phyloP scores from a whole-genome alignment of 2,113 vertebrate genomes.

The Tragelaphus buxtoni region DNA sequence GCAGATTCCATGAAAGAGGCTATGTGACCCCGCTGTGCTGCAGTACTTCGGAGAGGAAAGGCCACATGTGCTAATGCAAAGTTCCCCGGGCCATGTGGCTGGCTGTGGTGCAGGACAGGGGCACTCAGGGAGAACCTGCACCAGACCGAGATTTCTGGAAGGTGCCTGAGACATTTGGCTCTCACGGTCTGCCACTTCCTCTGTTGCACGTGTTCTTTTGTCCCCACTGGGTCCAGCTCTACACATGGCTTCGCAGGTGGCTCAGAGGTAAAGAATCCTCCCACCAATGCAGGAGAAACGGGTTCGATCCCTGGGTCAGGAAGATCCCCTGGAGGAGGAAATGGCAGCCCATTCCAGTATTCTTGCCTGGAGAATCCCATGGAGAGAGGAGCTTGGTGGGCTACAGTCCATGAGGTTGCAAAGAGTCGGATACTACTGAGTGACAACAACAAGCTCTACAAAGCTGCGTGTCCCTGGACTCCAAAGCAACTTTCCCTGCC shows the following conservation, averaged over 20 bases:
- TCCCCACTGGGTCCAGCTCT: neutral
- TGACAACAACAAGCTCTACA: neutral
- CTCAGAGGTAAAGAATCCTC: neutral
- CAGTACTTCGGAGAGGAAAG: neutral
- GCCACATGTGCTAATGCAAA: neutral
- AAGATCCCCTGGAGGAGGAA: neutral
- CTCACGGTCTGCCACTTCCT: neutral
- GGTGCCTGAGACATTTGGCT: neutral
- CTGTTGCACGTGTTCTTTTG: slow-evolving; percentile 4
- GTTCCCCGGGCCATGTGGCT: neutral
- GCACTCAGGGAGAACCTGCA: neutral
- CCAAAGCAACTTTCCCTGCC: neutral
- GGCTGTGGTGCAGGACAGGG: neutral
- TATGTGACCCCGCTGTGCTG: neutral
- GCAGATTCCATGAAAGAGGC: neutral
- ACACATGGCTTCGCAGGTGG: neutral
- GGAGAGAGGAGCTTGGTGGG: neutral
- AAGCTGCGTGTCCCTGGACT: neutral
- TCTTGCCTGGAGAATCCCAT: neutral
- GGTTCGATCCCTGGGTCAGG: neutral
- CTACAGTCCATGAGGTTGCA: neutral
- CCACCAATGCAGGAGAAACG: neutral
- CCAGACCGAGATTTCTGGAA: neutral
- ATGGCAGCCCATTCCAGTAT: neutral
- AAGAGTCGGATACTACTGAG: neutral